phyloP scores from a whole-genome alignment of 2,113 vertebrate genomes.

The Gymnogyps californianus region DNA sequence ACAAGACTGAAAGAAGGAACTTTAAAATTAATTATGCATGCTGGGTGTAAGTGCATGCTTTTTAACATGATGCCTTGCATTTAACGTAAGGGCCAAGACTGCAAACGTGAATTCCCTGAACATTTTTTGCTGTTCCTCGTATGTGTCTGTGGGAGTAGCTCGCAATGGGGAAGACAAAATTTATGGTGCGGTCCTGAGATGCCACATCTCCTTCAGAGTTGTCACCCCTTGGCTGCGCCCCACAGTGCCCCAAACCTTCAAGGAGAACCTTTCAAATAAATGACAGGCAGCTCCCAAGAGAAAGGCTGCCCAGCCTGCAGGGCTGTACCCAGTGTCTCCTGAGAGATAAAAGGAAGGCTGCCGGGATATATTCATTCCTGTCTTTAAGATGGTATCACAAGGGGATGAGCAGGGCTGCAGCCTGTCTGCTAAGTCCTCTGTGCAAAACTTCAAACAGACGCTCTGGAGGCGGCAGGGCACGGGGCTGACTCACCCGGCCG shows the following conservation, averaged over 20 bases:
- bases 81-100: background rate
- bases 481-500: background rate
- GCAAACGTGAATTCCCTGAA: background rate
- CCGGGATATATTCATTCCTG: background rate
- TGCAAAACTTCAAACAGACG: constrained; percentile 15
- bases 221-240: background rate
- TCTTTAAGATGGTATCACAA: constrained; percentile 34
- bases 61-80: background rate
- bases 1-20: background rate
- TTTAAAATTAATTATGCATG: background rate
- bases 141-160: background rate
- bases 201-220: background rate
- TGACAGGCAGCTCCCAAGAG: background rate
- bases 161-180: background rate
- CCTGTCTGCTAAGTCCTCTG: background rate
- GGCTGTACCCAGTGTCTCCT: background rate
- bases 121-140: background rate
- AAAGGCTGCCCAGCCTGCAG: constrained; percentile 21
- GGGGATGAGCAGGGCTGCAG: constrained; percentile 6
- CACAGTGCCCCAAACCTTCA: background rate
- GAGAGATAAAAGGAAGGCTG: constrained; percentile 26
- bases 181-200: background rate
- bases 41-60: background rate
- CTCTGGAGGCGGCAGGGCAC: background rate
- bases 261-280: background rate